Base-by-base conservation (phyloP, 2,888 invertebrate species). In the Notodonta ziczac region DNA sequence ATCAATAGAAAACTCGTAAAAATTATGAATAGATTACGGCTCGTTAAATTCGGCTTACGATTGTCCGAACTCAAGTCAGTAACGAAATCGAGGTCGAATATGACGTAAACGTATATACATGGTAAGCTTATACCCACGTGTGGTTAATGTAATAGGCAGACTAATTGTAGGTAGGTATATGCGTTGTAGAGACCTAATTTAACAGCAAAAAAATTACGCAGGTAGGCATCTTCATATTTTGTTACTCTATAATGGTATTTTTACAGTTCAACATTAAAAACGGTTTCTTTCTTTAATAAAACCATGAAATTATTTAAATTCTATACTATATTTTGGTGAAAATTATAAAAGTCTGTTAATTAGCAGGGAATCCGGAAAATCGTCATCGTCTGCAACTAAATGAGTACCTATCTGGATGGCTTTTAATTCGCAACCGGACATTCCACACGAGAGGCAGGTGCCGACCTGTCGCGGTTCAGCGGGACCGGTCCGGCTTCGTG, bases 361-460 rank as follows among this genome's bases (percentile, higher is more conserved):
- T 74, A 77, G 69, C 61, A 0, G 64, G 65, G 71, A 74, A 81
- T 82, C 80, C 79, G 81, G 81, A 78, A 82, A 80, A 77, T 77
- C 69, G 67, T 80, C 76, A 78, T 78, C 80, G 80, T 80, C 62
- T 60, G 57, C 72, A 62, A 70, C 66, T 68, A 66, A 76, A 72
- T 72, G 70, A 70, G 70, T 70, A 69, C 24, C 24, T 70, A 73
- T 71, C 62, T 76, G 68, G 77, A 76, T 75, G 78, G 76, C 72
- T 77, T 80, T 86, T 86, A 85, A 86, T 84, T 83, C 77, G 77
- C 80, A 76, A 77, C 78, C 86, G 86, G 83, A 84, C 90, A 89
- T 90, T 87, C 89, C 87, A 70, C 71, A 79, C 76, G 74, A 76
- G 69, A 72, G 80, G 85, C 91, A 91, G 91, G 91, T 91, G 91